These are phyloP conservation scores for Eunapius fragilis DNA, from an alignment of 37 sponge, comb jelly and placozoan genomes.

Conservation along the genomic window DNA sequence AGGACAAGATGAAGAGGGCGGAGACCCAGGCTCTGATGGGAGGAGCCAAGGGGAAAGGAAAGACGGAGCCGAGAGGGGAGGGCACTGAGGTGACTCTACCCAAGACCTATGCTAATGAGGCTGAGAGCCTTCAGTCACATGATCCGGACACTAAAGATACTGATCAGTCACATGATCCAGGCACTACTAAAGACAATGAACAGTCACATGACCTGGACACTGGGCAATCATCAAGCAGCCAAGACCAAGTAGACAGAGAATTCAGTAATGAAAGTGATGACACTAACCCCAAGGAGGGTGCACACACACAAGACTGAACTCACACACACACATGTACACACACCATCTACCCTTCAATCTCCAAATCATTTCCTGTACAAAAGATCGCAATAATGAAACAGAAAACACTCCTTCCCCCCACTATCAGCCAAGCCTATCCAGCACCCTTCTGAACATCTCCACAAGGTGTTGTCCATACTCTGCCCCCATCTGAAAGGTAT, in stretches of 20 bases:
- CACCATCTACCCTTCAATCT: neutral
- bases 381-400: neutral
- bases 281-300: neutral
- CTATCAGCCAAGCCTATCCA: neutral
- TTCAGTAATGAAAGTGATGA: neutral
- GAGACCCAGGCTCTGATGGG: neutral
- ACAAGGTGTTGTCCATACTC: constrained; percentile 12
- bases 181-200: neutral
- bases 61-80: no score
- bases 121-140: neutral
- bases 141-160: neutral
- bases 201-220: neutral
- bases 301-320: neutral
- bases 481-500: neutral
- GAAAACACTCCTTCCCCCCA: neutral
- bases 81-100: neutral
- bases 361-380: neutral
- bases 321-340: neutral
- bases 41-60: neutral
- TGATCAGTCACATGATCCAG: neutral
- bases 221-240: neutral
- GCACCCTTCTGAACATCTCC: constrained; percentile 15
- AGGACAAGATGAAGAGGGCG: constrained; percentile 39
- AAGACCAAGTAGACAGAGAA: neutral
- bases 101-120: neutral